Percentiles rank a stretch among this genome's conserved stretches.
phyloP scores from a whole-genome alignment of 2,888 invertebrate species.

The Troides aeacus region DNA sequence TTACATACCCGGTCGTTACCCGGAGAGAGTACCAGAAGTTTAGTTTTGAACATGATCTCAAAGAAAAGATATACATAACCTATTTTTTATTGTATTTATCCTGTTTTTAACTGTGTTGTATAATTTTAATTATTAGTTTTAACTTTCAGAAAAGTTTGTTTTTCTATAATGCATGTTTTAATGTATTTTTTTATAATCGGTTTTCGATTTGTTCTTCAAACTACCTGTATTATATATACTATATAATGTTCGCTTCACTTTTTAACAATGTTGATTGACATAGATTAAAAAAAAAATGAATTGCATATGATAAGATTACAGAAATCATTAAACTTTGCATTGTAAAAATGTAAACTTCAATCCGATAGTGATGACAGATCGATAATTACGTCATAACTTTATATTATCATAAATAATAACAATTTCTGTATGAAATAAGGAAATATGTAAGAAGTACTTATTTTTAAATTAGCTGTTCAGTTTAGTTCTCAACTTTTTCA shows the following conservation, averaged over 20 bases:
- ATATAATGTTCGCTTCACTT: background rate
- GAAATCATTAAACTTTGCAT: background rate
- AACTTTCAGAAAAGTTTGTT: no score
- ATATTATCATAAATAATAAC: no score
- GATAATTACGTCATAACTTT: no score
- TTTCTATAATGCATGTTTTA: no score
- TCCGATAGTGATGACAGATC: background rate
- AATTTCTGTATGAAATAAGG: background rate
- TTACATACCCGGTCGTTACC: slow-evolving; percentile 67
- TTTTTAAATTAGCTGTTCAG: background rate
- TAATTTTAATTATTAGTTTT: background rate
- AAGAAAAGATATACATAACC: background rate
- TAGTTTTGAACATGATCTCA: slow-evolving; percentile 36
- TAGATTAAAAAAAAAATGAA: background rate
- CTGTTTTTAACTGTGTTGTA: background rate
- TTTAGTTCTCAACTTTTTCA: background rate
- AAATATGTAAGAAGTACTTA: background rate
- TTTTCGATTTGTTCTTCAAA: background rate
- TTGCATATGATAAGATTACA: background rate
- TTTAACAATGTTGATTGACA: background rate
- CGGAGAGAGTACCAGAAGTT: slow-evolving; percentile 61
- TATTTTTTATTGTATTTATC: background rate
- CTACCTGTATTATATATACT: background rate
- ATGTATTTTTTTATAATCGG: background rate
- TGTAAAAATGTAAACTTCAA: background rate